Percentiles rank a stretch among this genome's conserved stretches.
phyloP scores from a whole-genome alignment of 2,888 invertebrate genomes.

The Phengaris arion region DNA sequence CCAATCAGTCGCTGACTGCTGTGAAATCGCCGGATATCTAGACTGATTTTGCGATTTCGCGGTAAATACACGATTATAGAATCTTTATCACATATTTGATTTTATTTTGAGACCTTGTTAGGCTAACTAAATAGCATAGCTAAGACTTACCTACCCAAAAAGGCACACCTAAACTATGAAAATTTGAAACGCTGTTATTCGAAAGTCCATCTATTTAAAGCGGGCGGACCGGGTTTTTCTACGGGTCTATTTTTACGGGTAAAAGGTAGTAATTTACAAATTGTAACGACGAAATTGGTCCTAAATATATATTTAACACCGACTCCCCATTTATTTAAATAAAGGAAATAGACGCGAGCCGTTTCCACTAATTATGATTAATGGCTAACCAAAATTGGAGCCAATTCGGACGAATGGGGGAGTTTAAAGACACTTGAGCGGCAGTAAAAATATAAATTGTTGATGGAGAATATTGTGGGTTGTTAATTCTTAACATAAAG shows the following conservation, averaged over 20 bases:
- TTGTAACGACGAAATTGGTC: constrained; percentile 10
- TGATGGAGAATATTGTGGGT: not conserved
- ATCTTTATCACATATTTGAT: too few species aligned
- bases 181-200: not conserved
- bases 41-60: too few species aligned
- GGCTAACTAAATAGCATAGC: too few species aligned
- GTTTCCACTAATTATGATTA: constrained; percentile 71
- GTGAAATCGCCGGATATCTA: too few species aligned
- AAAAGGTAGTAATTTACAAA: constrained; percentile 26
- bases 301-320: constrained; percentile 26
- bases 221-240: not conserved
- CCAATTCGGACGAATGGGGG: constrained; percentile 62
- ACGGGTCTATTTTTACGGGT: constrained; percentile 1
- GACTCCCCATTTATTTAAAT: constrained; percentile 41
- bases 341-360: constrained; percentile 49
- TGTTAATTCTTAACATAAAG: not conserved
- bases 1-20: too few species aligned
- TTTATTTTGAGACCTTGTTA: not conserved
- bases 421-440: constrained; percentile 37
- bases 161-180: not conserved
- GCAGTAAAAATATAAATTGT: constrained; percentile 24
- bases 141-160: not conserved
- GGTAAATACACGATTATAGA: too few species aligned
- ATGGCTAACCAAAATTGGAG: constrained; percentile 64
- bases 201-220: not conserved